Conservation (phyloP, 2,113 vertebrate genomes). For the Aramus guarauna region DNA sequence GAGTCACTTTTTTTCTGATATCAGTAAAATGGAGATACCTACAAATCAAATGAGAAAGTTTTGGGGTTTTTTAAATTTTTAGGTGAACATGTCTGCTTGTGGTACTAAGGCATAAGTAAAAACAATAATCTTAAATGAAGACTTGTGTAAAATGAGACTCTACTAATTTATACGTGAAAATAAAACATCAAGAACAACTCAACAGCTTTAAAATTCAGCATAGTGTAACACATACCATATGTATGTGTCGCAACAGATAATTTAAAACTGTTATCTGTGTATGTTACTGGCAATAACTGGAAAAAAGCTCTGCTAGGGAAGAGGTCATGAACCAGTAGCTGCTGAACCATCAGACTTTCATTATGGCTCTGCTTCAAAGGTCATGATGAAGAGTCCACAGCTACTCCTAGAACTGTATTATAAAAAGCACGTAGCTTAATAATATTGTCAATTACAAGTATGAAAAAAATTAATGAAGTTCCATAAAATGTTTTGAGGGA, state of each 20-base stretch:
- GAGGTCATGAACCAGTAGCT: neutral
- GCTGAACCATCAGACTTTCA: neutral
- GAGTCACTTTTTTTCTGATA: neutral
- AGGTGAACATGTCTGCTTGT: neutral
- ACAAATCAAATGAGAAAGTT: neutral
- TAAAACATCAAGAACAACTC: neutral
- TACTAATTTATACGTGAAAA: neutral
- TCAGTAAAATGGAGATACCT: constrained; percentile 34
- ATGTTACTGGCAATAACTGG: neutral
- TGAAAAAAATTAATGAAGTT: neutral
- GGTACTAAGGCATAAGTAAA: neutral
- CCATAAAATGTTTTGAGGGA: neutral
- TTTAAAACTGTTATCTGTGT: neutral
- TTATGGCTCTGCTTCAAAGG: neutral
- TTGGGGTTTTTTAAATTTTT: neutral
- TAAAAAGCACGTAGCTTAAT: neutral
- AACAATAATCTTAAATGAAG: neutral
- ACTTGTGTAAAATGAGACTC: neutral
- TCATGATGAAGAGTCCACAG: neutral
- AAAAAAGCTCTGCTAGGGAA: neutral
- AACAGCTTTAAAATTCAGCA: neutral
- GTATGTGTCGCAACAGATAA: neutral
- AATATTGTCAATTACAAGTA: neutral
- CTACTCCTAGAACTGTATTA: neutral
- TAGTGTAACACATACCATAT: neutral